Evolutionary conservation across 1,140 invertebrate species (phyloP).

Genomic region (Pygmarrhopalites habei): DNA sequence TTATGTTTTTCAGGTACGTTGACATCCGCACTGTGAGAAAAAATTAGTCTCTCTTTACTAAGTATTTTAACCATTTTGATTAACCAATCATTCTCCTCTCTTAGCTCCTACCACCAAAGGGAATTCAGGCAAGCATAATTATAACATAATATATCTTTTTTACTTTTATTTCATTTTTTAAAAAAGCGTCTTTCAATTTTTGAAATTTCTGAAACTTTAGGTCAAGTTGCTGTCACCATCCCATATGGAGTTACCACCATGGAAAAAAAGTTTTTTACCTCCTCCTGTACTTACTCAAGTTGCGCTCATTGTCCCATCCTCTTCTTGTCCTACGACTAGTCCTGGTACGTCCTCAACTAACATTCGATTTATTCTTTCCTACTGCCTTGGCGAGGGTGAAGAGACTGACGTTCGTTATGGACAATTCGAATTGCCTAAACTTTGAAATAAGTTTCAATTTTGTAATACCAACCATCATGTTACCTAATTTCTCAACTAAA

Average conservation of each 20-base stretch:
- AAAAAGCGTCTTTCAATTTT: not conserved
- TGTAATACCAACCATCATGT: too few relatives aligned
- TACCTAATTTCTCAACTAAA: too few relatives aligned
- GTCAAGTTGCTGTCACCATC: slow-evolving; percentile 34
- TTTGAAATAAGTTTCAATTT: too few relatives aligned
- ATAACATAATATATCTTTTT: not conserved
- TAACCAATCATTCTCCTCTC: too few relatives aligned
- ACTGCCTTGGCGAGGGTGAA: slow-evolving; percentile 30
- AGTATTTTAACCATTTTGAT: too few relatives aligned
- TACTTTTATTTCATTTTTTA: slow-evolving; percentile 9
- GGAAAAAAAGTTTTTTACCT: slow-evolving; percentile 37
- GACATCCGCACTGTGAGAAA: too few relatives aligned
- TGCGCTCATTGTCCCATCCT: slow-evolving; percentile 21
- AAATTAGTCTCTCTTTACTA: too few relatives aligned
- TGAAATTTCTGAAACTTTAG: slow-evolving; percentile 5
- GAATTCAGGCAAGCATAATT: slow-evolving; percentile 27
- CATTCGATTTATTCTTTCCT: slow-evolving; percentile 35
- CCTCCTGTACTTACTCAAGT: slow-evolving; percentile 37
- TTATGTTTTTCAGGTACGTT: slow-evolving; percentile 38
- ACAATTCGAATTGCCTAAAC: slow-evolving; percentile 27
- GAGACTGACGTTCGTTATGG: slow-evolving; percentile 33
- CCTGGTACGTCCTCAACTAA: too few relatives aligned
- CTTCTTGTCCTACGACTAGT: not conserved
- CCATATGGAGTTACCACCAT: slow-evolving; percentile 31
- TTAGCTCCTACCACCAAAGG: slow-evolving; percentile 38